Evolutionary conservation across 2,113 vertebrate genomes (phyloP), one percentile per base, ranked within the genome.

Genomic region (Macaca nemestrina): DNA sequence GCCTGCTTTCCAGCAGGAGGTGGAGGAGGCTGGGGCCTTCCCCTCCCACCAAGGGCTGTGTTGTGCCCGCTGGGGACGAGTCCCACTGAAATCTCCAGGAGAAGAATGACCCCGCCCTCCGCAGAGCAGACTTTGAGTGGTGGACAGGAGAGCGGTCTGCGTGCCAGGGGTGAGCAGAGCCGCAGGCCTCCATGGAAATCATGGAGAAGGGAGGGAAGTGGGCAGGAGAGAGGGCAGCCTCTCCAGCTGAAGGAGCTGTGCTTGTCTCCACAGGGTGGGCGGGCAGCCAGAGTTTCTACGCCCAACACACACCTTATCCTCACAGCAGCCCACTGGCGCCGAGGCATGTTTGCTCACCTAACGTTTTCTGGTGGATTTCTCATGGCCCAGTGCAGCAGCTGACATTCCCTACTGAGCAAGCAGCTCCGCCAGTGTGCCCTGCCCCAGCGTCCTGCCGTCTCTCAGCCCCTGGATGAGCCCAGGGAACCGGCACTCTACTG

Each of bases 1-100:
- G 87, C 95, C 98, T 98, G 98, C 95, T 97, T 97, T 98, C 98
- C 79, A 94, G 95, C 95, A 83, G 96, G 93, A 95, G 87, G 85
- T 38, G 81, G 78, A 95, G 94, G 45, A 48, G 68, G 86, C 50
- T 27, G 14, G 52, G 48, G 90, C 85, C 68, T 92, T 86, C 61
- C 17, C 35, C 32, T 70, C 61, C 1, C 72, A 55, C 43, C 17
- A 2, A 6, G 22, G 67, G 93, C 89, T 0, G n/a, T 35, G 38
- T 1, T 68, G 75, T n/a, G 75, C 86, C 50, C 30, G 25, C 80
- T 48, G 6, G 78, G 11, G 89, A 76, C 0, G 1, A 79, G 50
- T 86, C 67, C 90, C 92, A 72, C 5, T 1, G 70, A 57, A 64
- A 45, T 1, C 25, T 57, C 25, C 6, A 35, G 91, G 64, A 89